Evolutionary conservation across 2,113 vertebrate species (phyloP), one percentile per base, ranked within the genome.

Genomic region (Peromyscus maniculatus): DNA sequence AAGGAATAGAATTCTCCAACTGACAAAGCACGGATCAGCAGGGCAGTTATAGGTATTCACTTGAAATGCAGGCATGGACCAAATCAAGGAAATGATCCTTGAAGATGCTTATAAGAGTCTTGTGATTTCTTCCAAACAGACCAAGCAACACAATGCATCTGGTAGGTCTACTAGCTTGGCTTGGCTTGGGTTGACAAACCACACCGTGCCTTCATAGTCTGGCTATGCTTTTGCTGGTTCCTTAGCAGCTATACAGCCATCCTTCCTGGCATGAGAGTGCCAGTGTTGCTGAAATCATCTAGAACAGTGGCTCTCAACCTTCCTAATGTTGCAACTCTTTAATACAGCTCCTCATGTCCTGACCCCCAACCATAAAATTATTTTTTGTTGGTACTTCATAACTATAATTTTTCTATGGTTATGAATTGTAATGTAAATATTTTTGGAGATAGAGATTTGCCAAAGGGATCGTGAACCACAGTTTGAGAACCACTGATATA

Each of bases 181-280:
- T 11, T 5, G 36, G 72, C 3, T 87, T 93, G 71, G 46, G 13
- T 19, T 39, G 57, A 67, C 5, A 31, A 17, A 49, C 49, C 7
- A 36, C 13, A n/a, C 0, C 21, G 55, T 24, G 12, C 24, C n/a
- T 39, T 86, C 31, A 49, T 49, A 0, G 17, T 8, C 6, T 26
- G 79, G 72, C 17, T 26, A 2, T 49, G 46, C 9, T n/a, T 57
- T 95, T 46, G 28, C 19, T 79, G 12, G 36, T 91, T 36, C 24
- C 62, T 78, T 28, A 43, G 74, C 7, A 28, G n/a, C 33, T n/a
- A 55, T 10, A n/a, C 33, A 39, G 21, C 12, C 43, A 4, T 9
- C 59, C 21, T 10, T 5, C 15, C 9, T 0, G 12, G 36, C 7
- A 46, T 0, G 2, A 33, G 33, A n/a, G 49, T 59, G 46, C 24